phyloP scores from a whole-genome alignment of 1,140 invertebrate species.

The Notospermus geniculatus region DNA sequence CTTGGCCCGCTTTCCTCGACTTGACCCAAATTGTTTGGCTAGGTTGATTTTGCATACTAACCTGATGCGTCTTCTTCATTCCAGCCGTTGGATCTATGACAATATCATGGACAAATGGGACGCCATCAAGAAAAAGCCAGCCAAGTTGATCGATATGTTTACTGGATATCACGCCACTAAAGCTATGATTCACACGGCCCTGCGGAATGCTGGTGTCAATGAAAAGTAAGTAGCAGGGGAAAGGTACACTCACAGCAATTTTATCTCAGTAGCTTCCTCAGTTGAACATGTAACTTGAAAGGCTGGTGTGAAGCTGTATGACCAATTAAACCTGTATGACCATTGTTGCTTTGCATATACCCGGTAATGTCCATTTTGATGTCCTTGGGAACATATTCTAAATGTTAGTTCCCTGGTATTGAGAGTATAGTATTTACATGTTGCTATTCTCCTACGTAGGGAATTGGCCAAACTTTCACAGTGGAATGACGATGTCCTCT shows the following conservation, averaged over 20 bases:
- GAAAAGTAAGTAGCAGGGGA: slow-evolving; percentile 22
- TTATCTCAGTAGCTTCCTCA: neutral
- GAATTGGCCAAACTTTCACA: slow-evolving; percentile 20
- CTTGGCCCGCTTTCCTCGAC: no score
- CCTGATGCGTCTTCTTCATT: slow-evolving; percentile 15
- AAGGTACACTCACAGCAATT: neutral
- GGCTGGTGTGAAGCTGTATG: no score
- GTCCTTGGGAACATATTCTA: neutral
- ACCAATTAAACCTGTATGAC: no score
- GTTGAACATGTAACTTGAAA: no score
- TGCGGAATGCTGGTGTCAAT: slow-evolving; percentile 26
- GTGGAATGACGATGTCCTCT: slow-evolving; percentile 25
- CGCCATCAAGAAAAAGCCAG: slow-evolving; percentile 23
- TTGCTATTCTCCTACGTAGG: slow-evolving; percentile 17
- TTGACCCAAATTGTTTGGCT: no score
- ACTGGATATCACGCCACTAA: slow-evolving; percentile 34
- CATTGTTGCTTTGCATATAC: neutral
- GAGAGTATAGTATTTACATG: no score
- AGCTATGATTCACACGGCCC: slow-evolving; percentile 23
- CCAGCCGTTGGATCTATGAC: slow-evolving; percentile 32
- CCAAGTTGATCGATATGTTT: slow-evolving; percentile 34
- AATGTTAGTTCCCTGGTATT: no score
- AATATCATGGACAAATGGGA: slow-evolving; percentile 35
- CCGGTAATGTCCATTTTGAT: neutral
- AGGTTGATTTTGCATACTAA: no score